Conservation (phyloP, 2,888 invertebrate genomes). For the Aleiodes leptofemur region DNA sequence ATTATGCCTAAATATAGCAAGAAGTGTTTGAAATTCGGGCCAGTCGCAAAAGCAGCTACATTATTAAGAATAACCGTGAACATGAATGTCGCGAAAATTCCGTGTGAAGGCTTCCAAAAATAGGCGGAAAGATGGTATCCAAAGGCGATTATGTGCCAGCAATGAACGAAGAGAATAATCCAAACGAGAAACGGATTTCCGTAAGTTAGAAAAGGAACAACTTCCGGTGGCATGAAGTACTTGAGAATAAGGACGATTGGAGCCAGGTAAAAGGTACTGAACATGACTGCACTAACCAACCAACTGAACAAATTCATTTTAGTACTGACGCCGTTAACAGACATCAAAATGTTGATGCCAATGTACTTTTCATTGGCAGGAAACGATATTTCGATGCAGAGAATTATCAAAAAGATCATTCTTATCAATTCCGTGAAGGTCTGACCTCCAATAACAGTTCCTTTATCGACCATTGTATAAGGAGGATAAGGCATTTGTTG, state of each 20-base stretch:
- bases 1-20: constrained; percentile 65
- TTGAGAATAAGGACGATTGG: constrained; percentile 67
- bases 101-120: constrained; percentile 64
- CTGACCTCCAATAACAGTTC: constrained; percentile 58
- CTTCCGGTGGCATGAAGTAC: constrained; percentile 63
- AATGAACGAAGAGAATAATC: constrained; percentile 65
- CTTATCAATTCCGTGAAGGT: constrained; percentile 62
- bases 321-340: constrained; percentile 70
- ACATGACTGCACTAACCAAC: constrained; percentile 66
- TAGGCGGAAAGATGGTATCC: constrained; percentile 71
- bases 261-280: constrained; percentile 64
- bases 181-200: constrained; percentile 71
- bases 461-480: constrained; percentile 59
- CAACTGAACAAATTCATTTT: constrained; percentile 70
- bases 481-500: constrained; percentile 73
- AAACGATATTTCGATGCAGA: constrained; percentile 67
- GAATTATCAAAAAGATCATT: constrained; percentile 67
- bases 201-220: constrained; percentile 67
- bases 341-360: constrained; percentile 71
- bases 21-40: constrained; percentile 40
- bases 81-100: constrained; percentile 52
- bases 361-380: constrained; percentile 70
- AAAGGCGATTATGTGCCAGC: constrained; percentile 66
- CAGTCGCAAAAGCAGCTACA: constrained; percentile 44
- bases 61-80: constrained; percentile 48